phyloP scores from a whole-genome alignment of 2,797 vertebrate species.

The Anomalospiza imberbis region DNA sequence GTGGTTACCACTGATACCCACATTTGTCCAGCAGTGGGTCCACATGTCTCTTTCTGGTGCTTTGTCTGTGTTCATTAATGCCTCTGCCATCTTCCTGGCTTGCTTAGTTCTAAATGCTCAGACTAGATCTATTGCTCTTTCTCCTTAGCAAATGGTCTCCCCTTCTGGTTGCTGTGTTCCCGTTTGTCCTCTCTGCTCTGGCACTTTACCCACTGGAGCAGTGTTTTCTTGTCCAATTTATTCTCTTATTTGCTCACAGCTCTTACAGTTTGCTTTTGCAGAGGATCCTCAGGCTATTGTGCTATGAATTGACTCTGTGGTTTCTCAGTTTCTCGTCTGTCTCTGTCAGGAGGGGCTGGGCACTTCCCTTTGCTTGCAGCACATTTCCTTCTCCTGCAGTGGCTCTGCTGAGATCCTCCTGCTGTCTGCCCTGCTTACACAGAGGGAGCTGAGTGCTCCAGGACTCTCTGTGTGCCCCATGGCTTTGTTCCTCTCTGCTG shows the following conservation, averaged over 20 bases:
- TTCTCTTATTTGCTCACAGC: background rate
- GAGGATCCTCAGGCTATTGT: background rate
- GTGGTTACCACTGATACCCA: background rate
- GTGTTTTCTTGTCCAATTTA: background rate
- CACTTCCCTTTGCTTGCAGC: background rate
- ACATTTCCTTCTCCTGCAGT: background rate
- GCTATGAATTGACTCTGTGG: background rate
- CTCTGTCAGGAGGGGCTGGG: background rate
- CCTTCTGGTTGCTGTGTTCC: background rate
- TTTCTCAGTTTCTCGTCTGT: background rate
- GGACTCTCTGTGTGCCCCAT: background rate
- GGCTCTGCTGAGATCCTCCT: background rate
- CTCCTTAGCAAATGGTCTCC: background rate
- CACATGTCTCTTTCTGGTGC: background rate
- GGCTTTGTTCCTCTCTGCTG: background rate
- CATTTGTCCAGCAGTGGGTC: background rate
- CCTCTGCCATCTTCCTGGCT: background rate
- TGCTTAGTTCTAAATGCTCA: background rate
- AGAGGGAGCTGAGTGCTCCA: background rate
- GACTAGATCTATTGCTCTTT: background rate
- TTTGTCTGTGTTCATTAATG: background rate
- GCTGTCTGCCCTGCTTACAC: background rate
- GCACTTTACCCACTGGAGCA: background rate
- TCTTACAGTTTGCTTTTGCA: background rate
- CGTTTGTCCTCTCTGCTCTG: background rate